These are phyloP conservation scores for Sebastes hopkinsi DNA, from an alignment of 2,797 vertebrate genomes.

Conservation along the genomic window DNA sequence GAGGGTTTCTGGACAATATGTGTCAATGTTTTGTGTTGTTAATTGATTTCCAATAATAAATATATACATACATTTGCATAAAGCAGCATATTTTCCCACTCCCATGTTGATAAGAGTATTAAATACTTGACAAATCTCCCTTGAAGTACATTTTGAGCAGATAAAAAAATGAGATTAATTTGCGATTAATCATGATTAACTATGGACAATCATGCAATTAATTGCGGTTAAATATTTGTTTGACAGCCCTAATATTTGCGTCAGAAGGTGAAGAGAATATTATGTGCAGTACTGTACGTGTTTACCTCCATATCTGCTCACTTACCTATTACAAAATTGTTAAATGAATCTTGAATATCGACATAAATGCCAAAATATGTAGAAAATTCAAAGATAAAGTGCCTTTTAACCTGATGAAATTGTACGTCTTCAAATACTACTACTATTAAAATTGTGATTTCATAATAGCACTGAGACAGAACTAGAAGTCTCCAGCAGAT, in stretches of 20 bases:
- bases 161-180: no score
- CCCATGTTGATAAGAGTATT: no score
- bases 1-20: no score
- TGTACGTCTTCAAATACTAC: not conserved
- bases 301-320: not conserved
- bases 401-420: not conserved
- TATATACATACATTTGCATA: no score
- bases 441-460: not conserved
- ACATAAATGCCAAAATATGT: not conserved
- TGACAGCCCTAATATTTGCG: accelerated
- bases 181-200: no score
- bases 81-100: no score
- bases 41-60: no score
- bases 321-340: not conserved
- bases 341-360: accelerated
- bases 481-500: not conserved
- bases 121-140: no score
- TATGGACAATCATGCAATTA: no score
- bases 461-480: not conserved
- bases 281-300: not conserved
- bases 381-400: not conserved
- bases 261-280: not conserved
- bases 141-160: no score
- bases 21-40: no score
- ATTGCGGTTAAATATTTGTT: no score